Base-by-base conservation (phyloP, 2,888 invertebrate genomes). In the Argyresthia goedartella region DNA sequence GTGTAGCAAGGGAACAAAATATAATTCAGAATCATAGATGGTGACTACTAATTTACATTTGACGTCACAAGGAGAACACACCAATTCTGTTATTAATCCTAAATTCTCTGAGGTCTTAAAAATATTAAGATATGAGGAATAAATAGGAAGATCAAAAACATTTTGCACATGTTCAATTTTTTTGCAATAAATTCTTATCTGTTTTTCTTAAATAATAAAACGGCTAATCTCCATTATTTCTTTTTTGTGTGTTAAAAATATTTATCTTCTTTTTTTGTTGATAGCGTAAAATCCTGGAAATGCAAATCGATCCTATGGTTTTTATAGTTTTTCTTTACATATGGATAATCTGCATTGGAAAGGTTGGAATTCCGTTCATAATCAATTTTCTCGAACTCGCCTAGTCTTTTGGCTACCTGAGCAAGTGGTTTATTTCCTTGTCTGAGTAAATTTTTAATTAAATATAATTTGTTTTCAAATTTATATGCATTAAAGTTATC, bases 331-430 rank as follows among this genome's bases (percentile, higher is more conserved):
- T 25, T 25, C 25, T 25, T 25, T 25, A 25, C 14, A 44, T 14
- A 16, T 43, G 13, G 43, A 14, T 8, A 8, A 14, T 36, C 13
- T 25, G 25, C 25, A 25, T 25, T 25, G 25, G 25, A 25, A 4
- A 25, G 25, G 25, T 25, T 25, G 25, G 25, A 25, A 25, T 25
- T 25, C 25, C 25, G 2, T 25, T 25, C 16, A 41, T 7, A 14
- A 8, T 49, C 14, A 49, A 14, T 41, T 14, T 49, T 49, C 9
- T 13, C 9, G 9, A 46, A 43, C 50, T 54, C 50, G 48, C n/a
- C 42, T n/a, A 53, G 42, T 34, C 55, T 54, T 14, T 47, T 57
- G 3, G 57, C 56, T 1, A 55, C 36, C 51, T 57, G 56, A 33
- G 45, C 41, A 44, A 56, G 53, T 34, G 55, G 53, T 14, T 53